These are phyloP conservation scores for Trichogramma dendrolimi DNA, from an alignment of 2,888 invertebrate species.

Conservation along the genomic window DNA sequence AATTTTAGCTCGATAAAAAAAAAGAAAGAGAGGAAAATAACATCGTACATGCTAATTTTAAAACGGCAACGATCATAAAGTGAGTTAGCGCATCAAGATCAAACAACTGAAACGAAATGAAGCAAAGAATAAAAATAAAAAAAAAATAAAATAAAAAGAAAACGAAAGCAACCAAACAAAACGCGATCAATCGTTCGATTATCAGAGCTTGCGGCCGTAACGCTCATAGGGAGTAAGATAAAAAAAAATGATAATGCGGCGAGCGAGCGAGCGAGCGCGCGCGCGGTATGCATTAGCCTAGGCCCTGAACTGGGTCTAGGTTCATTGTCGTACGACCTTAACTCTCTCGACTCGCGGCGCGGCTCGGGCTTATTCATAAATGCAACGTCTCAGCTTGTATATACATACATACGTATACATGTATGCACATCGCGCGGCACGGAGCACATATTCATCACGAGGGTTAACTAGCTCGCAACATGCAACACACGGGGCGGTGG, in stretches of 20 bases:
- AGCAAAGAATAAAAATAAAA: too few species aligned
- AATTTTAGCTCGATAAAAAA: background rate
- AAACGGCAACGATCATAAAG: too few species aligned
- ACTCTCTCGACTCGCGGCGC: conserved; percentile 1
- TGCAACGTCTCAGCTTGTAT: conserved; percentile 28
- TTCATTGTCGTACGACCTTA: conserved; percentile 46
- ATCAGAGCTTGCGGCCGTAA: background rate
- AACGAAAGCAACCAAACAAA: too few species aligned
- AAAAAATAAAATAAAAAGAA: too few species aligned
- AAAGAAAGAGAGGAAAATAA: too few species aligned
- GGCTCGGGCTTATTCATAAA: conserved; percentile 43
- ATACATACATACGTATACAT: conserved; percentile 12
- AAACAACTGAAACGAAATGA: too few species aligned
- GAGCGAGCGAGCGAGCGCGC: conserved; percentile 6
- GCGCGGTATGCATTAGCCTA: conserved; percentile 12
- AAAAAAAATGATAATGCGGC: background rate
- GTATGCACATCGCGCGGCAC: background rate
- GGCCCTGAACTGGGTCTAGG: conserved; percentile 46
- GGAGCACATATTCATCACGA: conserved; percentile 27
- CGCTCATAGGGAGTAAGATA: background rate
- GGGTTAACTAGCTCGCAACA: conserved; percentile 45
- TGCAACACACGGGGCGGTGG: conserved; percentile 33
- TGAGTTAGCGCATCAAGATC: too few species aligned
- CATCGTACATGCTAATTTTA: too few species aligned
- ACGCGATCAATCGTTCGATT: too few species aligned